phyloP scores from a whole-genome alignment of 2,113 vertebrate species.

The Oophaga pumilio region DNA sequence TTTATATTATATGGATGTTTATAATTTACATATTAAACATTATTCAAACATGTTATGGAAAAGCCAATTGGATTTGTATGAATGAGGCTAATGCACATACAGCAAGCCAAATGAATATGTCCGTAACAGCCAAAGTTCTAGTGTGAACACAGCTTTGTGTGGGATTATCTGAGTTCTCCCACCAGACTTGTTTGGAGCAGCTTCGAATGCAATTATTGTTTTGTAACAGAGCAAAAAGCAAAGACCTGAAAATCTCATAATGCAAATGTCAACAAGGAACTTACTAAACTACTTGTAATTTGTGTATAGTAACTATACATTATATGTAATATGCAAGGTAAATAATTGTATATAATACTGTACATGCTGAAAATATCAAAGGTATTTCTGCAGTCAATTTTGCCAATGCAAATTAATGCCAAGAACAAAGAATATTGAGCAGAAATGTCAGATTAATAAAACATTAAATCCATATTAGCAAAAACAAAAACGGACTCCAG shows the following conservation, averaged over 20 bases:
- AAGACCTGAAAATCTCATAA: neutral
- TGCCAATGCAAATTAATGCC: slow-evolving; percentile 17
- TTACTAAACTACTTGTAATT: neutral
- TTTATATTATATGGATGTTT: neutral
- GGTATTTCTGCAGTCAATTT: neutral
- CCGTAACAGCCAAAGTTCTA: neutral
- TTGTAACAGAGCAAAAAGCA: slow-evolving; percentile 5
- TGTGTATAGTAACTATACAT: neutral
- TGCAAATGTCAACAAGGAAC: neutral
- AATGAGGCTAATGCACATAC: neutral
- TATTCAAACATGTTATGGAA: neutral
- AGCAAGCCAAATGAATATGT: slow-evolving; percentile 27
- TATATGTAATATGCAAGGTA: neutral
- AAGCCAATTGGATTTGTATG: neutral
- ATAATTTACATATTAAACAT: neutral
- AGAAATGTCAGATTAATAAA: slow-evolving; percentile 28
- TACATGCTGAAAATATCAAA: neutral
- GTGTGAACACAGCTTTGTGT: slow-evolving; percentile 38
- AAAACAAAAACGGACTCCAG: neutral
- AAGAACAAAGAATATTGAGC: neutral
- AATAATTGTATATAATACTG: neutral
- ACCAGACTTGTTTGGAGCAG: slow-evolving; percentile 29
- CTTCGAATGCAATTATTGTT: neutral
- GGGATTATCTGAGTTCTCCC: slow-evolving; percentile 43
- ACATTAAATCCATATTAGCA: neutral